phyloP scores from a whole-genome alignment of 2,888 invertebrate species.

The Sphaeridia pumilis region DNA sequence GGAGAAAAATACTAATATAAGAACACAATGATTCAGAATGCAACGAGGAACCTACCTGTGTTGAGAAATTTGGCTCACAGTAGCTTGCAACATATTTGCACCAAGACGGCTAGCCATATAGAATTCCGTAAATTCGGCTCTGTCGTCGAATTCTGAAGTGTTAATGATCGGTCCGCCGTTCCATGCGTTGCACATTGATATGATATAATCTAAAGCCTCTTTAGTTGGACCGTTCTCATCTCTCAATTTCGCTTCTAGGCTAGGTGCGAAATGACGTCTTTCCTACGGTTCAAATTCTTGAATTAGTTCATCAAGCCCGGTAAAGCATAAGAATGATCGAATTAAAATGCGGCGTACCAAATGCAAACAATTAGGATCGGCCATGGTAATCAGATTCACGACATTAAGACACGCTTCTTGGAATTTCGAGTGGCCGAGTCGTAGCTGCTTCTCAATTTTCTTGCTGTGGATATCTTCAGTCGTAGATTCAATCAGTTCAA shows the following conservation, averaged over 20 bases:
- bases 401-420: conserved; percentile 23
- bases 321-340: neutral
- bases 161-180: conserved; percentile 18
- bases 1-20: neutral
- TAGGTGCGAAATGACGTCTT: conserved; percentile 28
- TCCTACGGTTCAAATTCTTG: too few relatives aligned
- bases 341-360: conserved; percentile 8
- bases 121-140: conserved; percentile 20
- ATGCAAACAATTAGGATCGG: conserved; percentile 21
- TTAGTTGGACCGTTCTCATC: conserved; percentile 20
- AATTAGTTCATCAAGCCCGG: too few relatives aligned
- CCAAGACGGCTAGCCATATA: conserved; percentile 33
- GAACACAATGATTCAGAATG: too few relatives aligned
- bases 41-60: conserved; percentile 23
- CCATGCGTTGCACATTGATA: conserved; percentile 21
- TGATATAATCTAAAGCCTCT: conserved; percentile 5
- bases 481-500: conserved; percentile 29
- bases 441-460: conserved; percentile 26
- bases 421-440: conserved; percentile 13
- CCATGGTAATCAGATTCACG: conserved; percentile 19
- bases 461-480: conserved; percentile 20
- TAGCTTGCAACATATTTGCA: conserved; percentile 28
- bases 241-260: conserved; percentile 24
- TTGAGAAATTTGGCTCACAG: conserved; percentile 28
- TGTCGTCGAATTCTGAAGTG: conserved; percentile 16